Evolutionary conservation across 1,140 invertebrate genomes (phyloP).

Genomic region (Plutomurus gul): DNA sequence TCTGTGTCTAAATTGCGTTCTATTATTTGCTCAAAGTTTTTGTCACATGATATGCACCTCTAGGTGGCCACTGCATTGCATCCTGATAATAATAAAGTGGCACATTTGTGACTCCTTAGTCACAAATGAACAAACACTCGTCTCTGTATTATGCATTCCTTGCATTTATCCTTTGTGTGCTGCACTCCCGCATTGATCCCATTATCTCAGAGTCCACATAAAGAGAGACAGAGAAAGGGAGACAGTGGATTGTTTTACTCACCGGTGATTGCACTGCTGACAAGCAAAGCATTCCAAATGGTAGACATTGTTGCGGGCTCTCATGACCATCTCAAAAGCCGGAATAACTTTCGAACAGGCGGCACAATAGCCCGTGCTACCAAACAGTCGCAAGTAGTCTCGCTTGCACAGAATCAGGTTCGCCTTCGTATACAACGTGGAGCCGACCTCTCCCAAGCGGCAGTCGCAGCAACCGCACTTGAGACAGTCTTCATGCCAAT

Average conservation of each 20-base stretch:
- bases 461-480: conserved; percentile 93
- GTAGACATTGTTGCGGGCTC: conserved; percentile 90
- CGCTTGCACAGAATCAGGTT: conserved; percentile 90
- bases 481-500: conserved; percentile 93
- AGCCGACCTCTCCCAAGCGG: conserved; percentile 86
- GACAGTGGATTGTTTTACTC: conserved; percentile 55
- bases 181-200: too few relatives aligned
- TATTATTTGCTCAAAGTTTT: too few relatives aligned
- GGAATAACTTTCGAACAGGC: conserved; percentile 81
- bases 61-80: too few relatives aligned
- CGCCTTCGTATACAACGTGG: conserved; percentile 87
- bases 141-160: too few relatives aligned
- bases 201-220: too few relatives aligned
- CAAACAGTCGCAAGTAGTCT: conserved; percentile 93
- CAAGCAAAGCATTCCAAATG: conserved; percentile 96
- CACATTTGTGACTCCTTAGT: too few relatives aligned
- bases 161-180: too few relatives aligned
- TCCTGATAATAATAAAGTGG: too few relatives aligned
- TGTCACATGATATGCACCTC: too few relatives aligned
- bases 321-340: conserved; percentile 97
- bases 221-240: too few relatives aligned
- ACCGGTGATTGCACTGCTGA: conserved; percentile 96
- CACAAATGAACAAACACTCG: too few relatives aligned
- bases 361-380: conserved; percentile 88
- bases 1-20: too few relatives aligned